These are phyloP conservation scores for Habrosyne pyritoides DNA, from an alignment of 2,888 invertebrate species.

Conservation along the genomic window DNA sequence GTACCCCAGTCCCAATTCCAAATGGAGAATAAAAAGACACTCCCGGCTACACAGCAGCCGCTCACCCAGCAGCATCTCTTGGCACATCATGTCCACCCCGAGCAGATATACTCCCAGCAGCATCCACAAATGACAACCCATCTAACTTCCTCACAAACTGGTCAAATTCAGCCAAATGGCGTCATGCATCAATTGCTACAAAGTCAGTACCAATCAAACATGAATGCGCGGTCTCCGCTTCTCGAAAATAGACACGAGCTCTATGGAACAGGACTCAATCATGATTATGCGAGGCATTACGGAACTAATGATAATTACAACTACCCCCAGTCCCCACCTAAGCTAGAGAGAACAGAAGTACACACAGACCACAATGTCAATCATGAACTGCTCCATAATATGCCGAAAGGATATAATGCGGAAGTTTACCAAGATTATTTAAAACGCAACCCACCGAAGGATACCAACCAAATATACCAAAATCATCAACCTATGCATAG, in stretches of 20 bases:
- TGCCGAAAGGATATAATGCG: conserved; percentile 82
- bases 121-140: conserved; percentile 70
- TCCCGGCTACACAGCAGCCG: conserved; percentile 82
- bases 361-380: conserved; percentile 76
- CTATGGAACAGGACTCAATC: conserved; percentile 81
- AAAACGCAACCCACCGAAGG: conserved; percentile 83
- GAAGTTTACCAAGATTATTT: conserved; percentile 83
- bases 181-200: conserved; percentile 82
- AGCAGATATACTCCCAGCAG: conserved; percentile 78
- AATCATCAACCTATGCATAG: conserved; percentile 79
- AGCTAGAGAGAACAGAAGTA: conserved; percentile 70
- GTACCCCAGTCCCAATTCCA: conserved; percentile 83
- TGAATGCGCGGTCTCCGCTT: conserved; percentile 77
- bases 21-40: conserved; percentile 87
- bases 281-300: conserved; percentile 80
- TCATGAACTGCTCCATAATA: conserved; percentile 72
- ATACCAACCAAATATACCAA: conserved; percentile 83
- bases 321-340: conserved; percentile 76
- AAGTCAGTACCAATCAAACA: conserved; percentile 75
- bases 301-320: conserved; percentile 83
- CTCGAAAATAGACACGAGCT: conserved; percentile 83
- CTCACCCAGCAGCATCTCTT: conserved; percentile 74
- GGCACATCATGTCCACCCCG: conserved; percentile 79
- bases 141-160: conserved; percentile 64
- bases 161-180: conserved; percentile 79